Conservation (phyloP, 1,140 invertebrate species). For the Bemisia tabaci region DNA sequence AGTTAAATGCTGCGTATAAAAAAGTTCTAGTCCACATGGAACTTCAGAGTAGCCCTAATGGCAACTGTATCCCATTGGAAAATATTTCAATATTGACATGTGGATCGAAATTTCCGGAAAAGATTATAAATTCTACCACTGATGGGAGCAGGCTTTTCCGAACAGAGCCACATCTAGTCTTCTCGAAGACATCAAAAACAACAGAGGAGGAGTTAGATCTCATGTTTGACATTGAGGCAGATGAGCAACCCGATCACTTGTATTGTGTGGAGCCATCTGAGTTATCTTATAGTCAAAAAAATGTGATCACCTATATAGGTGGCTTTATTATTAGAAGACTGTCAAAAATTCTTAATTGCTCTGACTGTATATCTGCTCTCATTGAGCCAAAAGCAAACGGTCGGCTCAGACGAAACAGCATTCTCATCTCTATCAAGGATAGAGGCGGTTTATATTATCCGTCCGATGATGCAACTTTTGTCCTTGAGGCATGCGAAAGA, state of each 20-base stretch:
- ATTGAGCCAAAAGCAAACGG: too few relatives aligned
- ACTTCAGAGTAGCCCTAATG: neutral
- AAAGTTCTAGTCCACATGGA: neutral
- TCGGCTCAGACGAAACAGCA: neutral
- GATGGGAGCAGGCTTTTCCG: too few relatives aligned
- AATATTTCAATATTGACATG: neutral
- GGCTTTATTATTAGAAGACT: neutral
- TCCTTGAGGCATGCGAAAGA: neutral
- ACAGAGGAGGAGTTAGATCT: neutral
- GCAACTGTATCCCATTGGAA: slow-evolving; percentile 4
- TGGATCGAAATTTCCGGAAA: neutral
- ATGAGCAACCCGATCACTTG: neutral
- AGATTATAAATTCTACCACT: neutral
- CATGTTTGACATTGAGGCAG: neutral
- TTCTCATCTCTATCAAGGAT: neutral
- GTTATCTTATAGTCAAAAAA: neutral
- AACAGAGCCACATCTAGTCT: too few relatives aligned
- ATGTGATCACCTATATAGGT: neutral
- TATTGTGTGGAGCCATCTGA: neutral
- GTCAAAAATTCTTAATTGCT: neutral
- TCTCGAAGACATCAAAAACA: neutral
- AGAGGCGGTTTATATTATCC: neutral
- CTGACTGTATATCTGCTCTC: neutral
- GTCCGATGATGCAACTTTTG: neutral
- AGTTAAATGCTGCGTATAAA: slow-evolving; percentile 2